Conservation (phyloP, 1,140 invertebrate species). For the Psix sp. region DNA sequence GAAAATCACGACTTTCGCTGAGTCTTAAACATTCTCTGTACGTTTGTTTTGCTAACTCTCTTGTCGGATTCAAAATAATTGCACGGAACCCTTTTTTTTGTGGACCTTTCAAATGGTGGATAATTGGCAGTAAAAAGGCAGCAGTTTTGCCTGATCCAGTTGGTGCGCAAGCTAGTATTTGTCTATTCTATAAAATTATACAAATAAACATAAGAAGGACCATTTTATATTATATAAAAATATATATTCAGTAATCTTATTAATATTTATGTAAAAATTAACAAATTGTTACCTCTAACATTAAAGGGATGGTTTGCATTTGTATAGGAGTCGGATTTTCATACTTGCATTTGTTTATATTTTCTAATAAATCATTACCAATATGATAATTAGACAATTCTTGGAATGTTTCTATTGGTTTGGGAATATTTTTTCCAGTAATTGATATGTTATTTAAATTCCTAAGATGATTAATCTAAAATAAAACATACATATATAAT, state of each 20-base stretch:
- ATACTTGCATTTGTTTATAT: conserved; percentile 86
- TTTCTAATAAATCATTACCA: conserved; percentile 81
- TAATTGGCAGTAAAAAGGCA: conserved; percentile 89
- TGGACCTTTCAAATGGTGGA: conserved; percentile 82
- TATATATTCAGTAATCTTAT: too few relatives aligned
- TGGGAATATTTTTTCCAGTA: conserved; percentile 85
- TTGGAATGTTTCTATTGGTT: conserved; percentile 85
- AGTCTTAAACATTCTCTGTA: conserved; percentile 87
- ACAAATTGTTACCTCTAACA: conserved; percentile 82
- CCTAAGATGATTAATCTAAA: conserved; percentile 84
- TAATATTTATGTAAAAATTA: too few relatives aligned
- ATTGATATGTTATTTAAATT: conserved; percentile 87
- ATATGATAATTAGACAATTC: conserved; percentile 81
- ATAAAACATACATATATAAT: conserved; percentile 58
- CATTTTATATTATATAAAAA: too few relatives aligned
- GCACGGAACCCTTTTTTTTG: conserved; percentile 86
- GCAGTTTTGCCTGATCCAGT: conserved; percentile 94
- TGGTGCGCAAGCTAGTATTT: conserved; percentile 95
- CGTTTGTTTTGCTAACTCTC: conserved; percentile 95
- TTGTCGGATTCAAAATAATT: conserved; percentile 92
- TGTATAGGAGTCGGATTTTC: conserved; percentile 93
- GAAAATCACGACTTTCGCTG: conserved; percentile 84
- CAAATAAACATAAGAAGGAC: conserved; percentile 40
- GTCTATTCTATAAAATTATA: conserved; percentile 83
- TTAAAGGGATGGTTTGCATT: conserved; percentile 93